Evolutionary conservation across 2,113 vertebrate species (phyloP).

Genomic region (Balaeniceps rex): DNA sequence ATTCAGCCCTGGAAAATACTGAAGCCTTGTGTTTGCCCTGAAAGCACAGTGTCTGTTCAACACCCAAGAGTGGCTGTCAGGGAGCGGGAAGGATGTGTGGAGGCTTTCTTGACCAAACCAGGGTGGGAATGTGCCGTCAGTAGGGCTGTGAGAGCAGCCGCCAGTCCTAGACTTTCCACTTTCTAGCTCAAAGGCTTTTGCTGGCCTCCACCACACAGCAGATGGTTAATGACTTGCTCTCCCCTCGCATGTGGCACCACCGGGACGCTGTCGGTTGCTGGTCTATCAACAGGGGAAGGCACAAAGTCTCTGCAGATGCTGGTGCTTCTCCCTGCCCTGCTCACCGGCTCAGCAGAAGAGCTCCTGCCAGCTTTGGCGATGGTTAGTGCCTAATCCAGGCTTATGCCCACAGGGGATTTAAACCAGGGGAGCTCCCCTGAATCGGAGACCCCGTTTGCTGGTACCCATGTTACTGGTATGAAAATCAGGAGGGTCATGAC

Average conservation of each 20-base stretch:
- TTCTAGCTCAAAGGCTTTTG: background rate
- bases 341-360: background rate
- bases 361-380: background rate
- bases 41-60: background rate
- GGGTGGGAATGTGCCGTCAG: background rate
- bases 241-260: background rate
- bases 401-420: background rate
- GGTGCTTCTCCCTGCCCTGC: background rate
- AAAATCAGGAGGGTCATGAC: background rate
- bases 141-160: background rate
- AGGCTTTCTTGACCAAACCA: background rate
- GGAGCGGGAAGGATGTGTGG: background rate
- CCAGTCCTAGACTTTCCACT: background rate
- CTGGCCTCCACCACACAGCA: accelerated
- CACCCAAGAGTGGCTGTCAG: background rate
- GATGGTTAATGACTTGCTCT: background rate
- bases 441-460: background rate
- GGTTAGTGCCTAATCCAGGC: background rate
- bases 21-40: background rate
- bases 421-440: background rate
- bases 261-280: background rate
- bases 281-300: background rate
- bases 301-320: background rate
- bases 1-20: background rate
- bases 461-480: background rate